Evolutionary conservation across 2,797 vertebrate species (phyloP).

Genomic region (Gobio occitaniae): DNA sequence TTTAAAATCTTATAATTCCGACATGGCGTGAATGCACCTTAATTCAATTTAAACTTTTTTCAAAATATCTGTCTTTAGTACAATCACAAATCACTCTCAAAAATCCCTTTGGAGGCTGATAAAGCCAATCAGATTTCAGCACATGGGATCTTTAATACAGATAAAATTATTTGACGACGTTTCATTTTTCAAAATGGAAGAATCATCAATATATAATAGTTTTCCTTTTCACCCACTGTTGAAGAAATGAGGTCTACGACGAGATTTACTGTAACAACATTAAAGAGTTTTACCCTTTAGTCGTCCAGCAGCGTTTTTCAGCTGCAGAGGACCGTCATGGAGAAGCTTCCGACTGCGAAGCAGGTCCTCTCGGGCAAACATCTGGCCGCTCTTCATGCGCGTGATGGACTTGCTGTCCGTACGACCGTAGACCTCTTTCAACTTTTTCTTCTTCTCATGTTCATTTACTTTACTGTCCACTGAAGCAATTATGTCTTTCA

Average conservation of each 20-base stretch:
- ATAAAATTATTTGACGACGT: too few species aligned
- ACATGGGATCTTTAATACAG: too few species aligned
- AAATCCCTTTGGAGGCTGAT: neutral
- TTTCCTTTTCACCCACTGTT: neutral
- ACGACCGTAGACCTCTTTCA: slow-evolving; percentile 89
- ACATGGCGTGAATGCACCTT: neutral
- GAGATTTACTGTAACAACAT: neutral
- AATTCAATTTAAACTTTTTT: neutral
- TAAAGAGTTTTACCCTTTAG: slow-evolving; percentile 83
- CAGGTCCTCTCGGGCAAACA: slow-evolving; percentile 94
- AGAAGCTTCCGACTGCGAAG: slow-evolving; percentile 87
- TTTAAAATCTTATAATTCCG: neutral
- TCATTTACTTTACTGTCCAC: slow-evolving; percentile 94
- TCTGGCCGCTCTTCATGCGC: slow-evolving; percentile 95
- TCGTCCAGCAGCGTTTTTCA: slow-evolving; percentile 85
- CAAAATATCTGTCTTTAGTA: neutral
- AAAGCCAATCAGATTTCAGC: too few species aligned
- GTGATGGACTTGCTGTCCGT: slow-evolving; percentile 96
- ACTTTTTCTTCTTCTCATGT: slow-evolving; percentile 89
- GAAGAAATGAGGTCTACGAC: neutral
- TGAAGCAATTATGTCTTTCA: slow-evolving; percentile 88
- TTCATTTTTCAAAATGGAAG: neutral
- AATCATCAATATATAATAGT: neutral
- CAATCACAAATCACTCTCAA: neutral
- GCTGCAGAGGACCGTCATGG: slow-evolving; percentile 88